Evolutionary conservation across 2,113 vertebrate species (phyloP).

Genomic region (Narcine bancroftii): DNA sequence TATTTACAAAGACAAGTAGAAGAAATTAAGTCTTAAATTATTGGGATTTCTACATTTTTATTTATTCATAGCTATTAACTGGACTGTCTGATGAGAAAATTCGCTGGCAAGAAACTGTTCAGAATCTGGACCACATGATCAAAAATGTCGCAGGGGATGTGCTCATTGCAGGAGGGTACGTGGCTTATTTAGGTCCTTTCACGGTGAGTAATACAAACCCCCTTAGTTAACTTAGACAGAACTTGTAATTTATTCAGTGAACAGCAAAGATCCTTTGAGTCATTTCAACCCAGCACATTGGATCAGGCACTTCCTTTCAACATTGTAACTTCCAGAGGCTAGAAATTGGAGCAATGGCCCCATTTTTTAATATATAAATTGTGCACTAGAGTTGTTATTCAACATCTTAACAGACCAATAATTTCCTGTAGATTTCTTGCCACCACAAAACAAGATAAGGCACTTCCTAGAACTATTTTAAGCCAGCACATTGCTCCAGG

Average conservation of each 20-base stretch:
- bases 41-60: background rate
- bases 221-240: background rate
- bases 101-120: conserved; percentile 74
- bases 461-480: no score
- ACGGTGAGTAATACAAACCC: conserved; percentile 61
- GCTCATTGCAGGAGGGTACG: conserved; percentile 71
- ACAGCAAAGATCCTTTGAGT: background rate
- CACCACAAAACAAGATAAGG: no score
- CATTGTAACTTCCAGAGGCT: background rate
- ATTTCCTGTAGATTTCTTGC: no score
- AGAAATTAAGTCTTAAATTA: background rate
- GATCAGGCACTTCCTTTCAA: no score
- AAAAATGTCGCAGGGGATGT: conserved; percentile 72
- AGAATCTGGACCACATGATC: conserved; percentile 69
- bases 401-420: no score
- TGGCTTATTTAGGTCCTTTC: conserved; percentile 87
- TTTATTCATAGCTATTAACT: conserved; percentile 65
- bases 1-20: no score
- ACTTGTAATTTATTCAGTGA: background rate
- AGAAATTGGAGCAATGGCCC: no score
- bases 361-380: no score
- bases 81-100: conserved; percentile 78
- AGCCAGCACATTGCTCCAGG: no score
- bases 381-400: no score
- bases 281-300: background rate